Base-by-base conservation (phyloP, 2,797 vertebrate genomes). In the Hozukius guyotensis region DNA sequence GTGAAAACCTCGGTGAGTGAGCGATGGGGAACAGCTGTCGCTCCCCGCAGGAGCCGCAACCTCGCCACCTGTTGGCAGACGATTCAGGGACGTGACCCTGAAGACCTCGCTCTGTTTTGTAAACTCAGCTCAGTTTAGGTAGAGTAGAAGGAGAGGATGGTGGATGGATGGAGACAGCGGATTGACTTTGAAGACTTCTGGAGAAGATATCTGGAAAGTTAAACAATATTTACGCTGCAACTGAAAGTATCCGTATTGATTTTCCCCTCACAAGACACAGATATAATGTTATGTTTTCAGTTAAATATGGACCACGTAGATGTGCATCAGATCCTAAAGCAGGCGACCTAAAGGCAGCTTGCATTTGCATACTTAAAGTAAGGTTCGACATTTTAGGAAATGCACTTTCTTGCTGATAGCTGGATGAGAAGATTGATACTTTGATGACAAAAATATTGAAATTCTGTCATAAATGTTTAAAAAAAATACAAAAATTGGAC, bases 1-100 rank as follows among this genome's bases (percentile, higher is more conserved):
- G 27, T 8, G 55, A 74, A 74, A 59, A 75, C 72, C 76, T 77
- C 13, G 84, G 75, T 60, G 86, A 79, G 86, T 89, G 91, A 94
- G 86, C 59, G 64, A 93, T 92, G 87, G 87, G 64, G 78, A 90
- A 75, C 92, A 94, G 93, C 93, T 94, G 93, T 71, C 61, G 16
- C 76, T 89, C 86, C 64, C 84, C 52, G 69, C 87, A 80, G 87
- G 87, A 73, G 81, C 55, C 16, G 77, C 65, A 46, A 73, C 89
- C 85, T 83, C 83, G 13, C 78, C 90, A 84, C 89, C 91, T 88
- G 87, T 85, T 75, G 85, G 76, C 71, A n/a, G 74, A 70, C 2
- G 3, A 81, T 46, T 77, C 79, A 18, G 81, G 74, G 71, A 78
- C 38, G 20, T 13, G 75, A 85, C 76, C 82, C 77, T 6, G 5